Percentiles rank a stretch among this genome's conserved stretches.
Conservation (phyloP, 2,888 invertebrate species). For the Andricus quercusramuli region DNA sequence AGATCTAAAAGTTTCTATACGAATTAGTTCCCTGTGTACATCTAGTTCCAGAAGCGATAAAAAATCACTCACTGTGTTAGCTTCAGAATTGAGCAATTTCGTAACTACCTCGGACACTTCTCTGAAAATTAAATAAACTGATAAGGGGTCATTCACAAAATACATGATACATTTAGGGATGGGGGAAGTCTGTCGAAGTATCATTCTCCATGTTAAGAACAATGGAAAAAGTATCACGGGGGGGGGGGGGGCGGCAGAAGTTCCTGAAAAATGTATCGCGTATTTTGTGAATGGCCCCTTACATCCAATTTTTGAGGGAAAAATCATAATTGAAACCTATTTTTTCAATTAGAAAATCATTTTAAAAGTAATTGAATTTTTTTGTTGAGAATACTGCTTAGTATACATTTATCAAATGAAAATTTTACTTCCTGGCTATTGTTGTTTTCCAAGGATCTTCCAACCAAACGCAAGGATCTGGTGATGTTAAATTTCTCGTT, state of each 20-base stretch:
- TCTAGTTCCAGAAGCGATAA: constrained; percentile 23
- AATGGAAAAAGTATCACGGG: too few species aligned
- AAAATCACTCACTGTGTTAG: constrained; percentile 79
- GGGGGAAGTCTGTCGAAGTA: too few species aligned
- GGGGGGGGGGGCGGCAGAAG: too few species aligned
- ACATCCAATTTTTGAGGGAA: background rate
- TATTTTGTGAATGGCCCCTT: too few species aligned
- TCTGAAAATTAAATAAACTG: constrained; percentile 66
- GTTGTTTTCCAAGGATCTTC: constrained; percentile 89
- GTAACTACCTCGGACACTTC: constrained; percentile 79
- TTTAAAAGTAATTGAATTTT: background rate
- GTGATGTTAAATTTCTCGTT: constrained; percentile 80
- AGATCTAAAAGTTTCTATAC: background rate
- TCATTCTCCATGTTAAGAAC: too few species aligned
- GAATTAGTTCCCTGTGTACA: background rate
- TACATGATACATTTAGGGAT: too few species aligned
- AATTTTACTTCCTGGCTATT: constrained; percentile 82
- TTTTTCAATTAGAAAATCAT: background rate
- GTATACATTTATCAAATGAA: background rate
- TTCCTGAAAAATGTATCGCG: too few species aligned
- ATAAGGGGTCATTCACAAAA: too few species aligned
- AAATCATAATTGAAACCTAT: background rate
- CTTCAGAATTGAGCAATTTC: constrained; percentile 78
- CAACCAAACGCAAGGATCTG: constrained; percentile 86
- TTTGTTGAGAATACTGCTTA: background rate